A percentile compares a stretch with the other conserved stretches of the same genome.
These are phyloP conservation scores for Xylocopa sonorina DNA, from an alignment of 1,140 invertebrate species.

Conservation along the genomic window DNA sequence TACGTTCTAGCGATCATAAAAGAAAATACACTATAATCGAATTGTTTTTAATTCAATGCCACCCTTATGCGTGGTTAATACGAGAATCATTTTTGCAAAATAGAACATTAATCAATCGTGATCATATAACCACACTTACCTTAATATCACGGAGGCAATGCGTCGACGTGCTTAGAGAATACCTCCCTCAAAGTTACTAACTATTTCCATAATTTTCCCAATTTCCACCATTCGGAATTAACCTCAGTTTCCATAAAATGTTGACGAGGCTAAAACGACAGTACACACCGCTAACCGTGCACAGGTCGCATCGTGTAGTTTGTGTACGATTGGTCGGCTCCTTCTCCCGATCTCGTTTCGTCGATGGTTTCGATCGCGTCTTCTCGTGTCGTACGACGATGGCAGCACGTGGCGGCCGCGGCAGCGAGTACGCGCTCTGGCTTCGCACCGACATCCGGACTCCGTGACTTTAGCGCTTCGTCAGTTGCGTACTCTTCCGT, in stretches of 20 bases:
- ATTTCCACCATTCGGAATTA: no score
- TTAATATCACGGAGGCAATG: no score
- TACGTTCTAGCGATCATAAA: not conserved
- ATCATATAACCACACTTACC: no score
- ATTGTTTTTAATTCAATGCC: not conserved
- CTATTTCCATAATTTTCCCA: not conserved
- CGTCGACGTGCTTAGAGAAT: no score
- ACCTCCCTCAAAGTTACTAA: not conserved
- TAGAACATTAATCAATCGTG: not conserved
- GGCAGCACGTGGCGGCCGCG: conserved; percentile 10
- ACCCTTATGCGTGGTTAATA: not conserved
- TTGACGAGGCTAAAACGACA: not conserved
- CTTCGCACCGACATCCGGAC: conserved; percentile 52
- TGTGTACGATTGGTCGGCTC: no score
- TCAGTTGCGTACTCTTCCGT: conserved; percentile 76
- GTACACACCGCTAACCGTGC: not conserved
- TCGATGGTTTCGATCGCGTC: not conserved
- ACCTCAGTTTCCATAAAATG: not conserved
- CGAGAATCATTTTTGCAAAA: not conserved
- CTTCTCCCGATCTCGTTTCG: not conserved
- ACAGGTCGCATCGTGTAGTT: not conserved
- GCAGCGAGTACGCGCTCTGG: conserved; percentile 37
- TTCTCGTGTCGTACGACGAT: not conserved
- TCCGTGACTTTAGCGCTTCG: conserved; percentile 73
- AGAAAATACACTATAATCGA: not conserved